Percentiles rank a stretch among this genome's conserved stretches.
Evolutionary conservation across 2,888 invertebrate species (phyloP).

Genomic region (Notodonta ziczac): DNA sequence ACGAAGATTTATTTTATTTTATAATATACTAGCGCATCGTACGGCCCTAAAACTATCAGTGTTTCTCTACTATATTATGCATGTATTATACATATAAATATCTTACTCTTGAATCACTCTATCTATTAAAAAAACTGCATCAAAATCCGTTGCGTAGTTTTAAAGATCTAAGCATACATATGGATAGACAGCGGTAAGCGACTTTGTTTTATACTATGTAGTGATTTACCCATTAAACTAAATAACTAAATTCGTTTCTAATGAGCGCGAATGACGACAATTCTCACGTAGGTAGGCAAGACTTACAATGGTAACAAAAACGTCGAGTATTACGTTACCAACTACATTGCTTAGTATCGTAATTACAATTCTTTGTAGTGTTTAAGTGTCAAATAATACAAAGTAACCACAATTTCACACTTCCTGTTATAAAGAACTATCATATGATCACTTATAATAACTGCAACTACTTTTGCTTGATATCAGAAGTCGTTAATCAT

Average conservation of each 20-base stretch:
- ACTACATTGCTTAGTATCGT: background rate
- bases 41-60: no score
- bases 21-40: no score
- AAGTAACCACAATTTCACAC: background rate
- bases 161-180: no score
- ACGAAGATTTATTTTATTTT: background rate
- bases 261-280: background rate
- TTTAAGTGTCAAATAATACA: background rate
- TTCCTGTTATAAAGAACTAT: background rate
- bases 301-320: background rate
- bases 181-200: no score
- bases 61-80: no score
- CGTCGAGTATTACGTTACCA: background rate
- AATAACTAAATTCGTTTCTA: background rate
- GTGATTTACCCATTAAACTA: no score
- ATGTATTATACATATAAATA: no score
- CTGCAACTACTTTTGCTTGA: background rate
- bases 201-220: no score
- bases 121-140: background rate
- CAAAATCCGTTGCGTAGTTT: no score
- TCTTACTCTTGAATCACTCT: no score
- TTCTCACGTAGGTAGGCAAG: background rate
- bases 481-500: conserved; percentile 1
- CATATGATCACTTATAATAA: no score
- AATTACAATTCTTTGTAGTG: background rate